Conservation (phyloP, 2,797 vertebrate genomes). For the Crocodylus rhombifer region DNA sequence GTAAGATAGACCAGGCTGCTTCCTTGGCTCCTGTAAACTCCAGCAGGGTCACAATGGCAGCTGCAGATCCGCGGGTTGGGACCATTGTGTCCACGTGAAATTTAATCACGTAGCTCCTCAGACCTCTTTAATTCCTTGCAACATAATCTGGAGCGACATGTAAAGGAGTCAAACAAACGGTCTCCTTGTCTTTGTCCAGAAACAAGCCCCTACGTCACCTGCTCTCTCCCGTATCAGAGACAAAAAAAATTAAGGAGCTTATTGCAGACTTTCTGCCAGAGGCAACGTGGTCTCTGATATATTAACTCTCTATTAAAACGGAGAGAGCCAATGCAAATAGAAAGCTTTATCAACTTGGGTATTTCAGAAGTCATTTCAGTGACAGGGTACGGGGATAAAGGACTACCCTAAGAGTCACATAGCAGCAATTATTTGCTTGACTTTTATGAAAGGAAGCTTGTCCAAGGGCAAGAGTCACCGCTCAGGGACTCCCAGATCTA, state of each 20-base stretch:
- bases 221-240: slow-evolving; percentile 53
- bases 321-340: slow-evolving; percentile 53
- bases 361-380: slow-evolving; percentile 56
- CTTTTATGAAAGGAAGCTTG: neutral
- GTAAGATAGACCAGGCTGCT: no score
- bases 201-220: slow-evolving; percentile 72
- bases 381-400: slow-evolving; percentile 22
- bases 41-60: slow-evolving; percentile 19
- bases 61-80: slow-evolving; percentile 65
- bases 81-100: slow-evolving; percentile 69
- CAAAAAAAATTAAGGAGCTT: slow-evolving; percentile 63
- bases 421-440: neutral
- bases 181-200: slow-evolving; percentile 58
- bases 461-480: neutral
- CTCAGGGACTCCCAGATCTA: neutral
- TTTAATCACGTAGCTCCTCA: slow-evolving; percentile 73
- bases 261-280: slow-evolving; percentile 64
- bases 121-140: slow-evolving; percentile 69
- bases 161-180: slow-evolving; percentile 58
- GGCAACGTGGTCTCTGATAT: slow-evolving; percentile 58
- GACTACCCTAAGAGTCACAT: neutral
- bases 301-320: slow-evolving; percentile 42
- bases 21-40: no score
- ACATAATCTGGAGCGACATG: slow-evolving; percentile 69
- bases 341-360: slow-evolving; percentile 61